phyloP scores from a whole-genome alignment of 2,113 vertebrate genomes.

The Tetrax tetrax region DNA sequence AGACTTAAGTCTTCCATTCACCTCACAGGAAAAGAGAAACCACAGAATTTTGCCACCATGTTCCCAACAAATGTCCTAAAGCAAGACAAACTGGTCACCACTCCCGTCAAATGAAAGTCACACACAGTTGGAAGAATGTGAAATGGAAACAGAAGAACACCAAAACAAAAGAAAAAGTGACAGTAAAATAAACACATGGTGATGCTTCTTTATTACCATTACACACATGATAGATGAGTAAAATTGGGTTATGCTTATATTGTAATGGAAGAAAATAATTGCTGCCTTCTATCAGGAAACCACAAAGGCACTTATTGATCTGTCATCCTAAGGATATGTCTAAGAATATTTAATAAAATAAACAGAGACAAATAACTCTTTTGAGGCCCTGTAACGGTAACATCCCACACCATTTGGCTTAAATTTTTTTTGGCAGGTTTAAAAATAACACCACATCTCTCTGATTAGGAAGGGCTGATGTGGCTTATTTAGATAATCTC shows the following conservation, averaged over 20 bases:
- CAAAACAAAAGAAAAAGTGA: conserved; percentile 59
- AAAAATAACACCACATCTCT: conserved; percentile 61
- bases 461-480: conserved; percentile 51
- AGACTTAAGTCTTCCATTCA: neutral
- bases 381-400: conserved; percentile 46
- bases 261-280: conserved; percentile 82
- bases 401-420: conserved; percentile 60
- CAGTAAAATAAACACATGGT: conserved; percentile 67
- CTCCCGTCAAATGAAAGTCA: conserved; percentile 36
- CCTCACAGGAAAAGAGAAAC: conserved; percentile 59
- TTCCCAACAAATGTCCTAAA: neutral
- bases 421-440: conserved; percentile 53
- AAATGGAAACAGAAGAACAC: conserved; percentile 61
- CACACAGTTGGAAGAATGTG: conserved; percentile 5
- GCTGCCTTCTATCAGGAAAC: conserved; percentile 77
- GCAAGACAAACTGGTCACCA: conserved; percentile 17
- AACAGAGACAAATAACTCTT: conserved; percentile 77
- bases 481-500: conserved; percentile 53
- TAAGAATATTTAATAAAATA: conserved; percentile 81
- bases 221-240: conserved; percentile 74
- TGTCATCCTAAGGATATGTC: conserved; percentile 65
- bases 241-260: conserved; percentile 76
- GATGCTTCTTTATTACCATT: conserved; percentile 70
- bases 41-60: conserved; percentile 29
- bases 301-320: conserved; percentile 81